Evolutionary conservation across 2,888 invertebrate species (phyloP), one percentile per base, ranked within the genome.

Genomic region (Chaetogeoica ovagalla): DNA sequence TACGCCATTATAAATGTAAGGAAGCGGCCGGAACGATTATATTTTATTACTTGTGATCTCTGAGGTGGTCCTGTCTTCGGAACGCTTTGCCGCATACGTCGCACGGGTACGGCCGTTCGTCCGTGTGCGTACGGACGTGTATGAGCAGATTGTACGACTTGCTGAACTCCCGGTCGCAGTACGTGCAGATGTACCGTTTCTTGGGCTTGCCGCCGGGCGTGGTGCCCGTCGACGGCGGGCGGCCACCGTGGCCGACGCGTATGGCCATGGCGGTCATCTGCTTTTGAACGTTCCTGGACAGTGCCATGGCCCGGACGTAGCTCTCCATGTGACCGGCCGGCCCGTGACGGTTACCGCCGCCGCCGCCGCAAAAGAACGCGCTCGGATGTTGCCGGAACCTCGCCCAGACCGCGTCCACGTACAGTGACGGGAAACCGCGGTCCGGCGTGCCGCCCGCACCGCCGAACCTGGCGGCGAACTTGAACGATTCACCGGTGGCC

Each of bases 111-210:
- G 97, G 97, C 82, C 97, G 89, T 87, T 98, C 97, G 86, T 97
- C 96, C 59, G 97, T 98, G 87, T 98, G 98, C 3, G 97, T 98
- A 85, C 97, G 90, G 86, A 97, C 98, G 87, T 98, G 98, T 84
- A 98, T 98, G 85, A 98, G 90, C 84, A 98, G 89, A 87, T 98
- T 98, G 89, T 98, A 98, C 71, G 96, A 96, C 87, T 98, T 98
- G 83, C 97, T 98, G 88, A 98, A 98, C 86, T 97, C 96, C 59
- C 98, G 91, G 86, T 95, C 93, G 89, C 98, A 98, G 88, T 94
- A 98, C 88, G 96, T 95, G 90, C 98, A 98, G 85, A 98, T 97
- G 88, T 97, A 98, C 88, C 98, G 90, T 86, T 91, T 91, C 87
- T 91, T 91, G 83, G 90, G 89, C 83, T 90, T 87, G 89, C 87